Conservation (phyloP, 1,140 invertebrate genomes). For the Hermetia illucens region DNA sequence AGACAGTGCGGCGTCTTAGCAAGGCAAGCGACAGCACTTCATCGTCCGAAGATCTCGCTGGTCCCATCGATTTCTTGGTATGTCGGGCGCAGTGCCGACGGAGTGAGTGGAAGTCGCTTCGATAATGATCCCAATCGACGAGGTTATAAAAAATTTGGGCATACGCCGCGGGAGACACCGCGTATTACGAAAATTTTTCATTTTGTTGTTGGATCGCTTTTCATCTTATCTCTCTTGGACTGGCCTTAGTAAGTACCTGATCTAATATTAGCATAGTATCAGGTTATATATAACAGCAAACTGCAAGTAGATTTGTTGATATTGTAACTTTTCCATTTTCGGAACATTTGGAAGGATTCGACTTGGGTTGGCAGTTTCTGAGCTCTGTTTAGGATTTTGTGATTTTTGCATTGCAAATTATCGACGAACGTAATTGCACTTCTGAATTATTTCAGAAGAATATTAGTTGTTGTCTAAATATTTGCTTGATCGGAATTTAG, state of each 20-base stretch:
- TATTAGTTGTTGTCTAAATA: no score
- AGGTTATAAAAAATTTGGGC: slow-evolving; percentile 40
- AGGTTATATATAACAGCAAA: no score
- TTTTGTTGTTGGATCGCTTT: slow-evolving; percentile 18
- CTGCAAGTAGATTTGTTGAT: no score
- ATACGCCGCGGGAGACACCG: slow-evolving; percentile 28
- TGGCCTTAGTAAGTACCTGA: slow-evolving; percentile 30
- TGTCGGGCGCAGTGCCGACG: no score
- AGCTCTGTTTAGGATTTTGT: no score
- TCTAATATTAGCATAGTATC: no score
- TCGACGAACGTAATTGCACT: no score
- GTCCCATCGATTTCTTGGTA: neutral
- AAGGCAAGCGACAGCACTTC: neutral
- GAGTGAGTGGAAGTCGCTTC: neutral
- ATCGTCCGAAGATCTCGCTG: neutral
- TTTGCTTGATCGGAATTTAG: no score
- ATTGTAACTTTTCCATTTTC: neutral
- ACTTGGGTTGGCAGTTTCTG: no score
- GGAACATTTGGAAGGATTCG: no score
- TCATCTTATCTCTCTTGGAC: slow-evolving; percentile 26
- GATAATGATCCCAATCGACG: slow-evolving; percentile 4
- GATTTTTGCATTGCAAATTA: no score
- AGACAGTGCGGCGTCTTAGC: slow-evolving; percentile 8
- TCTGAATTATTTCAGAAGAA: no score
- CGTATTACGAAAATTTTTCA: slow-evolving; percentile 29